phyloP scores from a whole-genome alignment of 2,113 vertebrate genomes.

The Cyanoderma ruficeps region DNA sequence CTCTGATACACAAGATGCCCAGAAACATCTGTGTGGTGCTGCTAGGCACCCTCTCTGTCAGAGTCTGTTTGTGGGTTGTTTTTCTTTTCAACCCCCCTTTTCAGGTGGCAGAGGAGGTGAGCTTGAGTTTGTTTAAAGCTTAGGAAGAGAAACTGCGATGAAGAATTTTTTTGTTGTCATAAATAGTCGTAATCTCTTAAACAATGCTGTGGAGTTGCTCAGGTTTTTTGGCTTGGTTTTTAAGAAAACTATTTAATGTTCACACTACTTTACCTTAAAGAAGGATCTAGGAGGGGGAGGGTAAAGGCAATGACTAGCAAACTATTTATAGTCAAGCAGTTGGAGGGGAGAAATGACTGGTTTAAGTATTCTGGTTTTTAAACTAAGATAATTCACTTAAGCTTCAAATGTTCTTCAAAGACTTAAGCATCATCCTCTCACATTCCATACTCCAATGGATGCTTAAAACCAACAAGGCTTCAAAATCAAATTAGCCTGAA shows the following conservation, averaged over 20 bases:
- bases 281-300: neutral
- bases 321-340: neutral
- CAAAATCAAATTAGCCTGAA: neutral
- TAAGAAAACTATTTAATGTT: neutral
- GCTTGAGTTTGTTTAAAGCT: neutral
- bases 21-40: neutral
- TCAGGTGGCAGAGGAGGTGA: neutral
- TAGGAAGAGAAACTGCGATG: neutral
- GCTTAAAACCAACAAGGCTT: neutral
- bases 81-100: neutral
- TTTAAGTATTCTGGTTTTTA: neutral
- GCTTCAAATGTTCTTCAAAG: neutral
- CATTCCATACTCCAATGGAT: neutral
- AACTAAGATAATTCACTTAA: neutral
- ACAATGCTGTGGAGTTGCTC: neutral
- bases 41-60: neutral
- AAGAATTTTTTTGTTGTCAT: neutral
- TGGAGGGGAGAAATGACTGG: neutral
- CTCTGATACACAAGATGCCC: neutral
- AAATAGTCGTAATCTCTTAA: neutral
- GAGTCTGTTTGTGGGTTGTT: neutral
- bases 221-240: neutral
- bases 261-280: neutral
- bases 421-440: neutral
- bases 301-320: neutral